phyloP scores from a whole-genome alignment of 2,888 invertebrate genomes.

The Busseola fusca region DNA sequence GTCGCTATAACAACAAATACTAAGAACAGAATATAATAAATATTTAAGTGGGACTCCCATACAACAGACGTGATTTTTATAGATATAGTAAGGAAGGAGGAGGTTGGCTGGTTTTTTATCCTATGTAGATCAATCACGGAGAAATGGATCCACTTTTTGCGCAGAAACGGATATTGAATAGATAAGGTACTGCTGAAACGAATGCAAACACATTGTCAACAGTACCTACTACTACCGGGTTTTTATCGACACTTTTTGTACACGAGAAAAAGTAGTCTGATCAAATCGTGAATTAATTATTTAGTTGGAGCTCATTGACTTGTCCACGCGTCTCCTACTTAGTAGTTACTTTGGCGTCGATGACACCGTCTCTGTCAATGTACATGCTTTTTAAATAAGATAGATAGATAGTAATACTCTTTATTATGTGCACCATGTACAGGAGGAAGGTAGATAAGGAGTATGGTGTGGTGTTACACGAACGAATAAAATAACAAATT shows the following conservation, averaged over 20 bases:
- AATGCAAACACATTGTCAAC: slow-evolving; percentile 37
- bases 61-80: no score
- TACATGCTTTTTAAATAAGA: background rate
- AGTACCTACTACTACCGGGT: slow-evolving; percentile 13
- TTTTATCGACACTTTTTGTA: slow-evolving; percentile 39
- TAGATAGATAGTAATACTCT: no score
- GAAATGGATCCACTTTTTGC: slow-evolving; percentile 11
- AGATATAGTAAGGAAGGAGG: no score
- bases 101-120: slow-evolving; percentile 2
- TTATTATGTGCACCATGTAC: no score
- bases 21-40: no score
- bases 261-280: slow-evolving; percentile 38
- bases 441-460: no score
- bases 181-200: slow-evolving; percentile 14
- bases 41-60: no score
- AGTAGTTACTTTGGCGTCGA: background rate
- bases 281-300: slow-evolving; percentile 43
- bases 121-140: slow-evolving; percentile 1
- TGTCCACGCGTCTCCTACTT: slow-evolving; percentile 10
- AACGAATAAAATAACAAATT: no score
- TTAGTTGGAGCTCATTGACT: slow-evolving; percentile 47
- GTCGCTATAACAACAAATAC: no score
- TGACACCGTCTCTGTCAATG: background rate
- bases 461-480: no score
- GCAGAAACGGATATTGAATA: slow-evolving; percentile 13